Evolutionary conservation across 2,797 vertebrate species (phyloP).

Genomic region (Tiaroga cobitis): DNA sequence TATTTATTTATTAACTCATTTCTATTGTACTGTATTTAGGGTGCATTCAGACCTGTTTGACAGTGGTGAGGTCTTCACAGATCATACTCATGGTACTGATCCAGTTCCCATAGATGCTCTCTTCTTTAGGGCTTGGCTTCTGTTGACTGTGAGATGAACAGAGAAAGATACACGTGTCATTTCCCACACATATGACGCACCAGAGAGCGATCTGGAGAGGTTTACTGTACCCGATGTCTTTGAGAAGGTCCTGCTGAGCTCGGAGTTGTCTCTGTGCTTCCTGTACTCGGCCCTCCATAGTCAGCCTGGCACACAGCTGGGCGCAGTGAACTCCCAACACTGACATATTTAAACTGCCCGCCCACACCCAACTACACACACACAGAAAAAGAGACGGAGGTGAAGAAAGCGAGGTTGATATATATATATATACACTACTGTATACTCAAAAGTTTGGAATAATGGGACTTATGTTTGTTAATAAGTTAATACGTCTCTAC

Average conservation of each 20-base stretch:
- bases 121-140: slow-evolving; percentile 69
- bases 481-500: background rate
- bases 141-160: slow-evolving; percentile 62
- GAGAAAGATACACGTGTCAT: background rate
- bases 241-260: slow-evolving; percentile 74
- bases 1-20: background rate
- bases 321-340: slow-evolving; percentile 80
- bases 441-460: background rate
- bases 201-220: background rate
- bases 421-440: background rate
- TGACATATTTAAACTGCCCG: slow-evolving; percentile 71
- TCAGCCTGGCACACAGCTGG: slow-evolving; percentile 78
- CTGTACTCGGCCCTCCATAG: slow-evolving; percentile 77
- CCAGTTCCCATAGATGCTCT: slow-evolving; percentile 80
- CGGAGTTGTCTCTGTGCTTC: slow-evolving; percentile 75
- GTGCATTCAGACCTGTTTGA: slow-evolving; percentile 61
- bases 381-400: background rate
- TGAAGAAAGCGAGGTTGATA: background rate
- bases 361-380: slow-evolving; percentile 66
- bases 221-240: slow-evolving; percentile 71
- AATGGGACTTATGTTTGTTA: background rate
- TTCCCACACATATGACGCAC: background rate
- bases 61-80: slow-evolving; percentile 71
- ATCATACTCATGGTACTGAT: slow-evolving; percentile 77
- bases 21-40: background rate